Percentiles rank a stretch among this genome's conserved stretches.
Evolutionary conservation across 1,140 invertebrate species (phyloP).

Genomic region (Hypsibius dujardini): DNA sequence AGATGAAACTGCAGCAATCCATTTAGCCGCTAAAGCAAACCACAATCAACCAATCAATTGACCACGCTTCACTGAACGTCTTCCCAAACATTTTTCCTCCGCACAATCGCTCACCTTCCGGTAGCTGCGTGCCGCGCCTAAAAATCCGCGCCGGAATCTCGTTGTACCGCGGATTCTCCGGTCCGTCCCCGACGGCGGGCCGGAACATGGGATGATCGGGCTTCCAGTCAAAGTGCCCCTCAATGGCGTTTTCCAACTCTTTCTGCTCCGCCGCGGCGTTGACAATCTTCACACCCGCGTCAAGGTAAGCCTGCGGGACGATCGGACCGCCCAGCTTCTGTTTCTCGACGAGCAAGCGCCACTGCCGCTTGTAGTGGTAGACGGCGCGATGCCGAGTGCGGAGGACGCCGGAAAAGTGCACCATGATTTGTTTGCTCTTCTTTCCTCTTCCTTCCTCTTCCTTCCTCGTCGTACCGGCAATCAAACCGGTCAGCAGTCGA

Average conservation of each 20-base stretch:
- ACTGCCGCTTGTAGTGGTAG: not conserved
- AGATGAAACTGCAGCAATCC: not conserved
- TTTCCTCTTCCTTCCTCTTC: too few relatives aligned
- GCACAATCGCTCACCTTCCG: not conserved
- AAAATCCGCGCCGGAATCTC: not conserved
- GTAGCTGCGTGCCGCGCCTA: not conserved
- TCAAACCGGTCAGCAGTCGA: too few relatives aligned
- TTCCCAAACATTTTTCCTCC: not conserved
- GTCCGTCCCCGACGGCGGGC: not conserved
- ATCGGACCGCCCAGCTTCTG: not conserved
- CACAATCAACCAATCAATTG: not conserved
- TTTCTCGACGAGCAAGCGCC: not conserved
- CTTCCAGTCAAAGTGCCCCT: constrained; percentile 2
- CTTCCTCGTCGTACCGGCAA: too few relatives aligned
- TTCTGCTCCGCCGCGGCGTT: constrained; percentile 15
- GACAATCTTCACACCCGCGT: not conserved
- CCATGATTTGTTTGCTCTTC: too few relatives aligned
- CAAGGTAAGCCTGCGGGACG: not conserved
- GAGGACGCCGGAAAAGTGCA: too few relatives aligned
- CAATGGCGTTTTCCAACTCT: not conserved
- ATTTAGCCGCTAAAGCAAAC: not conserved
- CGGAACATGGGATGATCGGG: constrained; percentile 14
- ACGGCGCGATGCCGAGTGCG: not conserved
- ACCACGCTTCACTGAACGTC: not conserved
- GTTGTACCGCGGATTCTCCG: not conserved